Conservation (phyloP, 2,888 invertebrate species). For the Ophion ellenae region DNA sequence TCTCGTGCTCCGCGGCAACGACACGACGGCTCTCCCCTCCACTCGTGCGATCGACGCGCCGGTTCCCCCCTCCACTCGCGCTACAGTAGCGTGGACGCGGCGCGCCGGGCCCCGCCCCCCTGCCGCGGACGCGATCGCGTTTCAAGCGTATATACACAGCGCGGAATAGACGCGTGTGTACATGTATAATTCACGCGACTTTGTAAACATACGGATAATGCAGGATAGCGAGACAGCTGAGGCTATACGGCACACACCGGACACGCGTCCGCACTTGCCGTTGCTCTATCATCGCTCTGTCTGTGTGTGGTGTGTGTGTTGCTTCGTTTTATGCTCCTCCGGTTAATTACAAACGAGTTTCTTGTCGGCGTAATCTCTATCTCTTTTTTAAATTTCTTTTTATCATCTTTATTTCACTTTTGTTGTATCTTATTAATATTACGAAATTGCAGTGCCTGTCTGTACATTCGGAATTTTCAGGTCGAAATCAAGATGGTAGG, state of each 20-base stretch:
- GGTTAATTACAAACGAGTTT: conserved; percentile 3
- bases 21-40: conserved; percentile 14
- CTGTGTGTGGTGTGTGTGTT: neutral
- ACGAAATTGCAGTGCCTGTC: neutral
- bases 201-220: conserved; percentile 31
- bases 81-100: conserved; percentile 46
- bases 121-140: neutral
- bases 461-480: neutral
- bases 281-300: neutral
- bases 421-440: neutral
- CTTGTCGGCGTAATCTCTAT: neutral
- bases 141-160: neutral
- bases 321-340: neutral
- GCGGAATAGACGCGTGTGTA: neutral
- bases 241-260: conserved; percentile 1
- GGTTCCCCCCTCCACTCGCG: conserved; percentile 26
- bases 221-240: conserved; percentile 8
- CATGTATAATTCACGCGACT: neutral
- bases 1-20: neutral
- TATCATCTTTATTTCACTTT: neutral
- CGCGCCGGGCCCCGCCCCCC: conserved; percentile 22
- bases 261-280: conserved; percentile 14
- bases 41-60: neutral
- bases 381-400: neutral
- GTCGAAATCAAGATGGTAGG: neutral